Conservation (phyloP, 2,888 invertebrate species). For the Oscheius sp. region DNA sequence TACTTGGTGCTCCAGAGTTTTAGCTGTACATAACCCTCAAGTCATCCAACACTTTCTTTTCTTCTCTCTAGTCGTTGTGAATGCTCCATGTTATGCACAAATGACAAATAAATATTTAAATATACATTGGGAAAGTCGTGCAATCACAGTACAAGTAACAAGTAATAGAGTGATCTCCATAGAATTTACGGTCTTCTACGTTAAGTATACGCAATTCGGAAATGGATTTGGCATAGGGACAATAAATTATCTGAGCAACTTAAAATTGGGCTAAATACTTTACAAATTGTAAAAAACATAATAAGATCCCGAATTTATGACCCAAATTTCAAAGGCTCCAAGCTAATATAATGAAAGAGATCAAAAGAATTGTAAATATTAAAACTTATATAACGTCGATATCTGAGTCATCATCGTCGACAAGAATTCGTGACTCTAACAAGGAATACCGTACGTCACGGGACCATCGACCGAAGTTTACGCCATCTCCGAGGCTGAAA, state of each 20-base stretch:
- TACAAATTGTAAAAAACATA: too few relatives aligned
- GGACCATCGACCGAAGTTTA: constrained; percentile 47
- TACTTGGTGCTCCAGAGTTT: constrained; percentile 20
- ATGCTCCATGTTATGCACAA: background rate
- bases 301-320: too few relatives aligned
- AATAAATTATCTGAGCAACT: background rate
- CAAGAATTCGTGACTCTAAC: constrained; percentile 24
- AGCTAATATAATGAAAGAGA: background rate
- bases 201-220: background rate
- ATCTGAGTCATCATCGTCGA: constrained; percentile 16
- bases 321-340: background rate
- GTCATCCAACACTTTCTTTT: background rate
- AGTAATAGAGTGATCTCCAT: background rate
- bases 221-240: background rate
- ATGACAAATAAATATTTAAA: constrained; percentile 27
- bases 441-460: constrained; percentile 21
- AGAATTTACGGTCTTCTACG: too few relatives aligned
- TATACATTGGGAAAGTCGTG: background rate
- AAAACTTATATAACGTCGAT: constrained; percentile 1
- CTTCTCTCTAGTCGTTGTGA: constrained; percentile 27
- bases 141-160: background rate
- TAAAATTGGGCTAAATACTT: too few relatives aligned
- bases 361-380: background rate
- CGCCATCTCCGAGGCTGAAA: constrained; percentile 57
- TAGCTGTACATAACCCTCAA: constrained; percentile 20